Evolutionary conservation across 2,888 invertebrate species (phyloP), one percentile per base, ranked within the genome.

Genomic region (Agriotes lineatus): DNA sequence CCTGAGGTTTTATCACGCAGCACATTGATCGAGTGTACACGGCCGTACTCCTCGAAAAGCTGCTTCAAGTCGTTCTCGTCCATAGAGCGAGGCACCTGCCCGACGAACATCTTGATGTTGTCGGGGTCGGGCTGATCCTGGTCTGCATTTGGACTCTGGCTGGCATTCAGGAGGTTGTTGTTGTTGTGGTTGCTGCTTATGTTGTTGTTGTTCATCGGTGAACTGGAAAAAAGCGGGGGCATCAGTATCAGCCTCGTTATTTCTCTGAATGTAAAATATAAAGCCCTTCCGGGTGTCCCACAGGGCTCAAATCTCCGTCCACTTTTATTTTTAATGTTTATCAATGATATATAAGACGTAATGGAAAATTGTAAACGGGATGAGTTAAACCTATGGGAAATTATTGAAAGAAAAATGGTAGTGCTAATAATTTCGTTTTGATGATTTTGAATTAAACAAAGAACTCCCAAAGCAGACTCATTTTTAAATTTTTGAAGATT

Each of bases 51-150:
- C 83, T 98, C 97, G 85, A 99, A 99, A 92, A 99, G 94, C 84
- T 92, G 91, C 81, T 95, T 91, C 71, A 99, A 90, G 84, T 99
- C 97, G 82, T 94, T 93, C 86, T 99, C 99, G 85, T 96, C 96
- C 97, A 98, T 97, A 77, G 95, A 93, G 72, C 97, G 91, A 70
- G 99, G 99, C 79, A 99, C 96, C 86, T 97, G 96, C 56, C 96
- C 96, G 75, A 99, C 98, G 87, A 99, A 99, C 99, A 99, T 99
- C 88, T 97, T 99, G 83, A 99, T 99, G 82, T 96, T 96, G 86
- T 99, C 99, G 22, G 96, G 93, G 86, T 99, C 99, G 10, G 99
- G 99, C 86, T 96, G 92, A 80, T 95, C 95, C 69, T 82, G 82
- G 52, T 79, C 78, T 39, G 67, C 70, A 59, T 71, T 77, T 48